A percentile compares a stretch with the other conserved stretches of the same genome.
Evolutionary conservation across 2,888 invertebrate genomes (phyloP).

Genomic region (Hydropsyche betteni): DNA sequence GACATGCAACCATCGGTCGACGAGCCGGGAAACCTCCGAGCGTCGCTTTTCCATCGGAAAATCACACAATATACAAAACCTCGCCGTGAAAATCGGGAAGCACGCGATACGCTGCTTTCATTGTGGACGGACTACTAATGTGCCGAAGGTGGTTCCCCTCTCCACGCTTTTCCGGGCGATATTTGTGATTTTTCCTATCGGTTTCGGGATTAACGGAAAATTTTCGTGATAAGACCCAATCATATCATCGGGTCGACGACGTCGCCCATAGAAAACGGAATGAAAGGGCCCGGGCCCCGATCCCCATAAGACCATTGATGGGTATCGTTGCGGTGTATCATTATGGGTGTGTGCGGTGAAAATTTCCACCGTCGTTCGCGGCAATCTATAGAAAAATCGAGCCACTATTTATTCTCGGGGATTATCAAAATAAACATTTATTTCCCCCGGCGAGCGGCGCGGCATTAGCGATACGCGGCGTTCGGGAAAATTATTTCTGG

Average conservation of each 20-base stretch:
- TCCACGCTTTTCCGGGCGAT: neutral
- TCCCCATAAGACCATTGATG: slow-evolving; percentile 33
- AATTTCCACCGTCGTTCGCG: neutral
- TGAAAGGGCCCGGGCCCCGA: slow-evolving; percentile 33
- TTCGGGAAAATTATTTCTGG: neutral
- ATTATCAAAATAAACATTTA: slow-evolving; percentile 27
- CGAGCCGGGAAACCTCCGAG: neutral
- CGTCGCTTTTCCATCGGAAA: neutral
- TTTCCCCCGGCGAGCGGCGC: neutral
- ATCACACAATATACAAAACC: neutral
- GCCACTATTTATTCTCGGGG: slow-evolving; percentile 22
- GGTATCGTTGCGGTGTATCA: slow-evolving; percentile 18
- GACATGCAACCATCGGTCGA: neutral
- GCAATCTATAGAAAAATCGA: slow-evolving; percentile 28
- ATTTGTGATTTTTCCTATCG: slow-evolving; percentile 42
- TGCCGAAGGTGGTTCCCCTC: neutral
- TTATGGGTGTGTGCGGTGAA: neutral
- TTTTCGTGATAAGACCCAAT: slow-evolving; percentile 47
- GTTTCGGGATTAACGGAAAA: slow-evolving; percentile 43
- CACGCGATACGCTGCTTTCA: slow-evolving; percentile 37
- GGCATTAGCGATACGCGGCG: slow-evolving; percentile 6
- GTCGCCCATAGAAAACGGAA: slow-evolving; percentile 44
- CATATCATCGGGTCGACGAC: slow-evolving; percentile 43
- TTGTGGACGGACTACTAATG: slow-evolving; percentile 35
- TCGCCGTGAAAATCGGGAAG: slow-evolving; percentile 2